Evolutionary conservation across 2,113 vertebrate genomes (phyloP), one percentile per base, ranked within the genome.

Genomic region (Bubo blakistoni): DNA sequence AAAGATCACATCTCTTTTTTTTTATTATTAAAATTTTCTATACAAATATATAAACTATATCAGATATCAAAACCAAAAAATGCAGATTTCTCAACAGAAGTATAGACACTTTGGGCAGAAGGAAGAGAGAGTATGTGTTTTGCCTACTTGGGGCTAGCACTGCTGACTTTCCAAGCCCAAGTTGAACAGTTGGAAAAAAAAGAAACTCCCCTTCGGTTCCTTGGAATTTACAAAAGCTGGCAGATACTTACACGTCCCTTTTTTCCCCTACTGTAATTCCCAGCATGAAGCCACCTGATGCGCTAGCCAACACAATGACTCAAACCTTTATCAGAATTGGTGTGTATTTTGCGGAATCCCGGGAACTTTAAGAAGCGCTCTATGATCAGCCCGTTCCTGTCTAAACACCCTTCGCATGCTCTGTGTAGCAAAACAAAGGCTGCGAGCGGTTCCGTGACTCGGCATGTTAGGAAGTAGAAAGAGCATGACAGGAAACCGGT

Each of bases 201-300:
- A 26, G 24, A 74, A 89, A 46, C 16, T 54, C 66, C 40, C 36
- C 26, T 62, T 51, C 30, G 34, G 15, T 67, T 95, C 25, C 65
- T 67, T 63, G 20, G 46, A 81, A 55, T 36, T 13, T 9, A 47
- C 4, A 15, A 7, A 78, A 62, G 30, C 8, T 0, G 2, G 8
- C n/a, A 59, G 27, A 6, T 20, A 7, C 6, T 29, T 40, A 9
- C 0, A 0, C 6, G 27, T 49, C 20, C 1, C 12, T 49, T 29
- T 26, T 9, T 10, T 5, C 3, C 8, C 19, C 10, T 25, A 42
- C 1, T 6, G 4, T 16, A 14, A 34, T 25, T 78, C 38, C 61
- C 13, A 44, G 44, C 0, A 0, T 1, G 30, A 72, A 77, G 20
- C 62, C 32, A 13, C 3, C 7, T 0, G 0, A 1, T 9, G 20